Percentiles rank a stretch among this genome's conserved stretches.
phyloP scores from a whole-genome alignment of 2,113 vertebrate genomes.

The Loxodonta africana region DNA sequence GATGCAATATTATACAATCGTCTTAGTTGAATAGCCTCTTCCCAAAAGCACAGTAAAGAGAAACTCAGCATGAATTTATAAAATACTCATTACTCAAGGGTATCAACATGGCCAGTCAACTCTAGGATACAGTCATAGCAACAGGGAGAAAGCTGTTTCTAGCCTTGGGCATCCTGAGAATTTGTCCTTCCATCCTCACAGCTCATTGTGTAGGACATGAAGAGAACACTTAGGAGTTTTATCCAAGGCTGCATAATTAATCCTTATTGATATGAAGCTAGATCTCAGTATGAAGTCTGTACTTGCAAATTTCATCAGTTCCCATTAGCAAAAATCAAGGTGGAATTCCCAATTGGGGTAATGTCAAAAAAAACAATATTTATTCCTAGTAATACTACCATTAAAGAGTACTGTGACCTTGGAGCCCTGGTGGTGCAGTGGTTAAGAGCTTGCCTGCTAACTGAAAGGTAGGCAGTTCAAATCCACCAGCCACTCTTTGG shows the following conservation, averaged over 20 bases:
- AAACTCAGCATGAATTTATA: constrained; percentile 62
- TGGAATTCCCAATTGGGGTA: background rate
- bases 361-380: constrained; percentile 27
- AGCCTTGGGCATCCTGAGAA: background rate
- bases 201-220: background rate
- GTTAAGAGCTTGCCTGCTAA: too few relatives aligned
- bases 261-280: background rate
- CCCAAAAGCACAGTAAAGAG: constrained; percentile 45
- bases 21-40: constrained; percentile 61
- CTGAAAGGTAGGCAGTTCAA: too few relatives aligned
- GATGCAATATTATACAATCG: constrained; percentile 62
- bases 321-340: background rate
- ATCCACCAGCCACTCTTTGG: too few relatives aligned
- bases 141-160: background rate
- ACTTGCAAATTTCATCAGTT: constrained; percentile 29
- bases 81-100: constrained; percentile 53
- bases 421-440: too few relatives aligned
- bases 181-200: background rate
- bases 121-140: background rate
- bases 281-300: background rate
- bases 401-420: constrained; percentile 10
- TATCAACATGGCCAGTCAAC: constrained; percentile 22
- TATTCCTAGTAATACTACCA: background rate
- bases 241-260: background rate
- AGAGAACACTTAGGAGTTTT: background rate